phyloP scores from a whole-genome alignment of 2,113 vertebrate genomes.

The Pomatorhinus ruficollis region DNA sequence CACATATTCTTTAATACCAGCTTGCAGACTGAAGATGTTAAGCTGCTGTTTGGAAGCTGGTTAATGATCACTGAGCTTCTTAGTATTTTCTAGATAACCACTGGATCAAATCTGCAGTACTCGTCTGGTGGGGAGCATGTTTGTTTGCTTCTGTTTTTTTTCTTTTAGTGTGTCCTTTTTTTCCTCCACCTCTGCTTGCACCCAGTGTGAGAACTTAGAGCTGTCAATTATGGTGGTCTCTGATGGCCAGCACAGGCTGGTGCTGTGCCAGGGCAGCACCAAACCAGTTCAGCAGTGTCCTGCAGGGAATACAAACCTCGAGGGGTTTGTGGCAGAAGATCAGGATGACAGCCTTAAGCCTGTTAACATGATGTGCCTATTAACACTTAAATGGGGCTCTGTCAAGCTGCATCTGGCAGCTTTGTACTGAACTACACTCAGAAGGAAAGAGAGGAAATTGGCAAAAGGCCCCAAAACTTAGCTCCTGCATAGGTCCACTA shows the following conservation, averaged over 20 bases:
- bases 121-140: background rate
- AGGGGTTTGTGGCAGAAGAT: background rate
- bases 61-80: background rate
- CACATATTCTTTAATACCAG: background rate
- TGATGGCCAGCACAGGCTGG: background rate
- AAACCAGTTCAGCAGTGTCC: background rate
- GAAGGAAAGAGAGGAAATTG: background rate
- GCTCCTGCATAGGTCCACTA: rapidly evolving
- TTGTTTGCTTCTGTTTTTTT: background rate
- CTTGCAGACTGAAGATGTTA: background rate
- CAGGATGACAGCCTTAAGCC: background rate
- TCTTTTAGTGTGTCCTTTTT: background rate
- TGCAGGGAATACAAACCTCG: background rate
- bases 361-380: background rate
- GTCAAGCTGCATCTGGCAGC: background rate
- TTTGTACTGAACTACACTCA: background rate
- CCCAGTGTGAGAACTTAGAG: background rate
- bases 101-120: background rate
- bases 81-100: background rate
- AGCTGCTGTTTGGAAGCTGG: background rate
- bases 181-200: background rate
- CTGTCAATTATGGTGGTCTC: background rate
- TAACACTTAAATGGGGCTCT: background rate
- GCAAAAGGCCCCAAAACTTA: background rate
- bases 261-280: background rate